phyloP scores from a whole-genome alignment of 1,140 invertebrate species.

The Cotesia chilonis region DNA sequence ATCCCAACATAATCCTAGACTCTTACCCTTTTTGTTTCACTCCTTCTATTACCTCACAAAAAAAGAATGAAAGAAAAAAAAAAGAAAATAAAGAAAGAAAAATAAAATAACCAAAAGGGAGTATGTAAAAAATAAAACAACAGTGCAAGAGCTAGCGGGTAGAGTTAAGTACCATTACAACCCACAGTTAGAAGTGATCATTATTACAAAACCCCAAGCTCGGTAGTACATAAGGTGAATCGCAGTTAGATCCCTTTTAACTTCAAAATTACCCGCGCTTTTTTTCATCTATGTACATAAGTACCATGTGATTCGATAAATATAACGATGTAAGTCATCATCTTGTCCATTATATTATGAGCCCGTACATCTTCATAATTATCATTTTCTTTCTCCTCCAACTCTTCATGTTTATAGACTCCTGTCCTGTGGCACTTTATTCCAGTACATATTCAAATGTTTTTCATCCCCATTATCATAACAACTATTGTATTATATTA shows the following conservation, averaged over 20 bases:
- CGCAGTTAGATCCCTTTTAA: conserved; percentile 10
- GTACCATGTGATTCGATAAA: conserved; percentile 42
- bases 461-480: conserved; percentile 18
- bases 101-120: too few species aligned
- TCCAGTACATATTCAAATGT: neutral
- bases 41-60: conserved; percentile 15
- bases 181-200: conserved; percentile 27
- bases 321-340: conserved; percentile 21
- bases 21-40: conserved; percentile 12
- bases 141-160: conserved; percentile 1
- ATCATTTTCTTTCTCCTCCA: neutral
- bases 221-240: conserved; percentile 9
- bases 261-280: conserved; percentile 35
- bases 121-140: neutral
- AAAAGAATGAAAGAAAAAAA: conserved; percentile 3
- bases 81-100: conserved; percentile 17
- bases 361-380: neutral
- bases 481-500: conserved; percentile 3
- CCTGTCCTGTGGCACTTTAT: neutral
- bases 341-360: neutral
- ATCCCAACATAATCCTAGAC: conserved; percentile 31
- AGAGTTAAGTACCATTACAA: conserved; percentile 31
- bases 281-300: conserved; percentile 25
- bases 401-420: neutral
- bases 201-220: conserved; percentile 18